Evolutionary conservation across 2,797 vertebrate species (phyloP).

Genomic region (Lerista edwardsae): DNA sequence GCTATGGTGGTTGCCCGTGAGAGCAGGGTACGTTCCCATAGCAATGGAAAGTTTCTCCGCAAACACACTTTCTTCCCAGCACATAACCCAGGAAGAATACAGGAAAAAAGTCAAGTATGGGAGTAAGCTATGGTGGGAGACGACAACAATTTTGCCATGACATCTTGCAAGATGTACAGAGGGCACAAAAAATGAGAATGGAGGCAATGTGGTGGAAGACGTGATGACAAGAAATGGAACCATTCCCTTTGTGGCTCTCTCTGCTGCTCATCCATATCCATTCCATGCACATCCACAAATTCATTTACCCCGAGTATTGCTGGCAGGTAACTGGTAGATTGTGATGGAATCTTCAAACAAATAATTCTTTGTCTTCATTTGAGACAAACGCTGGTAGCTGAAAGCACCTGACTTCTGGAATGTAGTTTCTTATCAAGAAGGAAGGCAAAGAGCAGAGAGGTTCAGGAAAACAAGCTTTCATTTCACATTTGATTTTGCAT

Average conservation of each 20-base stretch:
- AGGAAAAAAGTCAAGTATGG: not conserved
- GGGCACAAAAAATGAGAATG: not conserved
- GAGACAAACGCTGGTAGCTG: not conserved
- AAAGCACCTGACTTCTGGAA: not conserved
- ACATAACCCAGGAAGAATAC: not conserved
- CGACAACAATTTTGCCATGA: not conserved
- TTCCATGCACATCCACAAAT: not conserved
- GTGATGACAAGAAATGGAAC: not conserved
- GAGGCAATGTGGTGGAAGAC: not conserved
- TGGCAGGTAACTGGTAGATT: not conserved
- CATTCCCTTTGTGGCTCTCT: not conserved
- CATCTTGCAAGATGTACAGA: not conserved
- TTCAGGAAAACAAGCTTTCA: not conserved
- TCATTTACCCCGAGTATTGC: not conserved
- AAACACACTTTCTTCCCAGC: not conserved
- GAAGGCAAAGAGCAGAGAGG: not conserved
- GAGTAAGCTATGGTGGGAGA: not conserved
- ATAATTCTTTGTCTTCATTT: not conserved
- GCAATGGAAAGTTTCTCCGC: not conserved
- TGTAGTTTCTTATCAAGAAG: not conserved
- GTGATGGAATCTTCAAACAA: too few species aligned
- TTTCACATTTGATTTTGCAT: too few species aligned
- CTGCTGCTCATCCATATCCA: not conserved
- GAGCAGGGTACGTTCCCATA: not conserved
- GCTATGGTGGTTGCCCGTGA: not conserved